These are phyloP conservation scores for Astur gentilis DNA, from an alignment of 2,113 vertebrate species.

Conservation along the genomic window DNA sequence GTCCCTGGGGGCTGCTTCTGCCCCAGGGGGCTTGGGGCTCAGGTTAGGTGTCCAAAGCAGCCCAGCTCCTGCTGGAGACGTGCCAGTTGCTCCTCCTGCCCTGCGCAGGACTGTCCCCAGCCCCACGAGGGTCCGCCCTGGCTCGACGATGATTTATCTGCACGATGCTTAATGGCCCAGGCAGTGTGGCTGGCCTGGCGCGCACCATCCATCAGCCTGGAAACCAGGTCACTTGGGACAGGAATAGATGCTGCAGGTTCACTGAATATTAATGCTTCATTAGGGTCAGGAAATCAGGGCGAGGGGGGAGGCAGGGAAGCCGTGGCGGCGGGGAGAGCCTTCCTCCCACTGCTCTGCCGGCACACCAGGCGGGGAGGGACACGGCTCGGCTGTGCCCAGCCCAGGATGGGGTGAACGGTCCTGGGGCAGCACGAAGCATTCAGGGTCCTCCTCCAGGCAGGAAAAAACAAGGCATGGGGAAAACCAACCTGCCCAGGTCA, in stretches of 20 bases:
- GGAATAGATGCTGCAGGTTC: constrained; percentile 65
- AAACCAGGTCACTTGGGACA: constrained; percentile 64
- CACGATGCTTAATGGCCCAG: not conserved
- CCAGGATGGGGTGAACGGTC: not conserved
- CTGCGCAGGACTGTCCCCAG: not conserved
- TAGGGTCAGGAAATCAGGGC: constrained; percentile 50
- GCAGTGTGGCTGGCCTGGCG: not conserved
- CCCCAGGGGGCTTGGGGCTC: not conserved
- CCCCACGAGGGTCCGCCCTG: not conserved
- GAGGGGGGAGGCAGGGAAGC: not conserved
- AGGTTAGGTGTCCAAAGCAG: not conserved
- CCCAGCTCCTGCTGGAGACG: not conserved
- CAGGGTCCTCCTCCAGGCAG: not conserved
- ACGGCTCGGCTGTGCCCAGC: not conserved
- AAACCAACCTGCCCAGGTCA: not conserved
- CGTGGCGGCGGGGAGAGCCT: not conserved
- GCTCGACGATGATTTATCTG: not conserved
- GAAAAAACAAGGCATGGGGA: not conserved
- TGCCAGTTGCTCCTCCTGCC: not conserved
- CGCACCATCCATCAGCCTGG: constrained; percentile 51
- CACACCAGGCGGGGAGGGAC: accelerated
- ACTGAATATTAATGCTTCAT: constrained; percentile 64
- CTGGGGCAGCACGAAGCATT: not conserved
- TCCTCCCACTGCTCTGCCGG: not conserved
- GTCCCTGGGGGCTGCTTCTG: not conserved